A percentile compares a stretch with the other conserved stretches of the same genome.
phyloP scores from a whole-genome alignment of 2,797 vertebrate genomes.

The Siniperca undulata region DNA sequence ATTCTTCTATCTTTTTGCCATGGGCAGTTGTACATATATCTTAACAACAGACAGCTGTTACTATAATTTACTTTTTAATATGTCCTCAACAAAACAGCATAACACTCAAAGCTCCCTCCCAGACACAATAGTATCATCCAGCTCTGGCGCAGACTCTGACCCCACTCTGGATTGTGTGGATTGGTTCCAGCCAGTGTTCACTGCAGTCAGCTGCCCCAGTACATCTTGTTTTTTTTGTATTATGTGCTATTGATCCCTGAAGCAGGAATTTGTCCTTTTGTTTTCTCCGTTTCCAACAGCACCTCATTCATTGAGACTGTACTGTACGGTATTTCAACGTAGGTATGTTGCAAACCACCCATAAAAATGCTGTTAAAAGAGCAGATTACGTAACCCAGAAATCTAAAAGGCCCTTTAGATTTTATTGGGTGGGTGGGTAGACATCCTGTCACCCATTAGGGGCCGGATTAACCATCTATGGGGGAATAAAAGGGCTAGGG shows the following conservation, averaged over 20 bases:
- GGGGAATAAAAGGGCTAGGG: background rate
- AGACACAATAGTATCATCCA: conserved; percentile 19
- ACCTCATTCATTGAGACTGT: background rate
- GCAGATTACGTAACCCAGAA: background rate
- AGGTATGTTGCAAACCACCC: background rate
- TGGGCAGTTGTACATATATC: background rate
- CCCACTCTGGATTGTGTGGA: conserved; percentile 30
- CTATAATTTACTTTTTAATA: conserved; percentile 16
- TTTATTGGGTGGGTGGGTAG: background rate
- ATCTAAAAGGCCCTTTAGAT: background rate
- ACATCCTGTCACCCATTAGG: background rate
- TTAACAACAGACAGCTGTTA: background rate
- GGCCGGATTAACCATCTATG: background rate
- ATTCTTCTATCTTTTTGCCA: conserved; percentile 10
- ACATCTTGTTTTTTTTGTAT: conserved; percentile 41
- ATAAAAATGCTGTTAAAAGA: background rate
- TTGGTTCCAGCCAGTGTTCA: conserved; percentile 29
- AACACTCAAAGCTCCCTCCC: background rate
- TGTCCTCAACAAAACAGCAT: conserved; percentile 12
- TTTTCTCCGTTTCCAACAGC: background rate
- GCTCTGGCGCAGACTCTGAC: background rate
- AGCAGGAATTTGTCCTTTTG: conserved; percentile 14
- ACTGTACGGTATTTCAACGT: background rate
- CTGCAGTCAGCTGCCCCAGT: conserved; percentile 45
- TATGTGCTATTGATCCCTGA: conserved; percentile 27